Evolutionary conservation across 2,888 invertebrate species (phyloP).

Genomic region (Carterocephalus palaemon): DNA sequence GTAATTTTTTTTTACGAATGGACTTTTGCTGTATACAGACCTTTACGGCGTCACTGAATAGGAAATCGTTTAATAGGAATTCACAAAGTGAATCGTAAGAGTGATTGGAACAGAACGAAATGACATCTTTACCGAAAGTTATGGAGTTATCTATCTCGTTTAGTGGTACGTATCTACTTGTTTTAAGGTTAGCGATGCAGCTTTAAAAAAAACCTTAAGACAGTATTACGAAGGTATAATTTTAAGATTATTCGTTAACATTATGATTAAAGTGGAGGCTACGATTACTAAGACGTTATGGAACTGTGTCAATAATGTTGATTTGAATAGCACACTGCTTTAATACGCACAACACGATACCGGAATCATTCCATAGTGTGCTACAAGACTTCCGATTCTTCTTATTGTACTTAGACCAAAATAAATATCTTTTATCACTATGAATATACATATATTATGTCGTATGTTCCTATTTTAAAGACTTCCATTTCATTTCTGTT

Average conservation of each 20-base stretch:
- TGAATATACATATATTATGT: slow-evolving; percentile 46
- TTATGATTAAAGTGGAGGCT: slow-evolving; percentile 62
- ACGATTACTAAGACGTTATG: slow-evolving; percentile 47
- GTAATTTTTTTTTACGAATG: too few relatives aligned
- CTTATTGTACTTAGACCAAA: slow-evolving; percentile 56
- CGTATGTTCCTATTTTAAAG: slow-evolving; percentile 70
- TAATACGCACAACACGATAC: slow-evolving; percentile 36
- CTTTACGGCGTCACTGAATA: too few relatives aligned
- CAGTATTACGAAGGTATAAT: slow-evolving; percentile 61
- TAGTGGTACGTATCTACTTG: slow-evolving; percentile 46
- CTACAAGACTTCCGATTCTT: slow-evolving; percentile 39
- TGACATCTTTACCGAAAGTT: slow-evolving; percentile 69
- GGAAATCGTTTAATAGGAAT: slow-evolving; percentile 15
- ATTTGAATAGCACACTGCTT: too few relatives aligned
- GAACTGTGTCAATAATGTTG: slow-evolving; percentile 38
- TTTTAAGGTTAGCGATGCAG: slow-evolving; percentile 57
- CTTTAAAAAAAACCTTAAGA: slow-evolving; percentile 58
- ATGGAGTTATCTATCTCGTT: slow-evolving; percentile 46
- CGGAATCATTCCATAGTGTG: slow-evolving; percentile 58
- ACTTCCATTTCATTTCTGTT: slow-evolving; percentile 54
- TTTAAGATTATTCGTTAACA: slow-evolving; percentile 49
- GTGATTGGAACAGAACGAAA: slow-evolving; percentile 36
- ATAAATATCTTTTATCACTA: slow-evolving; percentile 53
- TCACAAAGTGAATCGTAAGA: slow-evolving; percentile 41
- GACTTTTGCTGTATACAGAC: too few relatives aligned